phyloP scores from a whole-genome alignment of 1,140 invertebrate genomes.

The Atta texana region DNA sequence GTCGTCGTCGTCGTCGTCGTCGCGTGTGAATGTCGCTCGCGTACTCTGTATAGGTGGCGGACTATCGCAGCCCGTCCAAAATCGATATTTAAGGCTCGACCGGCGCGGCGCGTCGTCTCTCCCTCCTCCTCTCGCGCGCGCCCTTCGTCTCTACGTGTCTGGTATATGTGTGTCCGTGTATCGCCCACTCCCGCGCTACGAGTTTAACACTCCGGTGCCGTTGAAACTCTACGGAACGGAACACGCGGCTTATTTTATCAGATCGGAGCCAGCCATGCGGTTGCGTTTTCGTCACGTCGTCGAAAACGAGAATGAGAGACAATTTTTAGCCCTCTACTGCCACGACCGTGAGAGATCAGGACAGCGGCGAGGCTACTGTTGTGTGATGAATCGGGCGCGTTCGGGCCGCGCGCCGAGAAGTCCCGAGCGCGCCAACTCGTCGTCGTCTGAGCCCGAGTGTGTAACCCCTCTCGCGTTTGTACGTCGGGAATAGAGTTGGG shows the following conservation, averaged over 20 bases:
- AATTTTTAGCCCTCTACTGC: slow-evolving; percentile 21
- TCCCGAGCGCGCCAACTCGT: slow-evolving; percentile 60
- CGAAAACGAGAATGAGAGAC: background rate
- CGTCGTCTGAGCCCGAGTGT: background rate
- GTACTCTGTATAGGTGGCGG: slow-evolving; percentile 34
- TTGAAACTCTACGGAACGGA: background rate
- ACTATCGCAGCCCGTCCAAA: slow-evolving; percentile 75
- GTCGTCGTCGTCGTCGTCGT: slow-evolving; percentile 1
- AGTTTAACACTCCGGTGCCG: slow-evolving; percentile 29
- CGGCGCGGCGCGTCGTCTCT: slow-evolving; percentile 73
- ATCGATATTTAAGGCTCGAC: slow-evolving; percentile 82
- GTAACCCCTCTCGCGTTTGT: slow-evolving; percentile 14
- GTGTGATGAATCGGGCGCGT: slow-evolving; percentile 60
- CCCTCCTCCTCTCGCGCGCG: slow-evolving; percentile 49
- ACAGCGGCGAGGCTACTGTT: slow-evolving; percentile 19
- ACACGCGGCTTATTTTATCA: background rate
- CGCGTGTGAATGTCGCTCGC: slow-evolving; percentile 13
- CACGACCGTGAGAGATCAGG: background rate
- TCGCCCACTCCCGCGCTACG: slow-evolving; percentile 64
- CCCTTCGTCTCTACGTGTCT: background rate
- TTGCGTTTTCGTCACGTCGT: background rate
- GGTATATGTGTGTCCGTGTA: background rate
- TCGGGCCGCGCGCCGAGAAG: slow-evolving; percentile 72
- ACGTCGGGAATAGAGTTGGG: background rate
- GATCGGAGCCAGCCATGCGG: background rate